Percentiles rank a stretch among this genome's conserved stretches.
Conservation (phyloP, 35 echinoderm and acorn worm species). For the Holothuria glaberrima region DNA sequence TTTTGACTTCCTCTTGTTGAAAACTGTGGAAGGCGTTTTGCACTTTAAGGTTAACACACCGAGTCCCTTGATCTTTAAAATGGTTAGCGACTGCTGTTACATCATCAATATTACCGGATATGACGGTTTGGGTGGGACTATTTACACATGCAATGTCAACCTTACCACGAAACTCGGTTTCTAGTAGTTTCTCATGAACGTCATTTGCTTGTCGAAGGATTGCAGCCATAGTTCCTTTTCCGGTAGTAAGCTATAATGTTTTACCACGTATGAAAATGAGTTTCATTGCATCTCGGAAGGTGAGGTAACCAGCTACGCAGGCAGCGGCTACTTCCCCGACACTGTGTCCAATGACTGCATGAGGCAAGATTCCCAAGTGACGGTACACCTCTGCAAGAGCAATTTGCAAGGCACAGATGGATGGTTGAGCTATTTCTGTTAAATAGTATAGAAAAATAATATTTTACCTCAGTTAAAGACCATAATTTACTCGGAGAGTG, state of each 20-base stretch:
- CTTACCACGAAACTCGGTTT: neutral
- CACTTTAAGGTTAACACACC: conserved; percentile 66
- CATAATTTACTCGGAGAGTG: neutral
- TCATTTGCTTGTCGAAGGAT: conserved; percentile 25
- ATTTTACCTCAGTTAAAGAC: neutral
- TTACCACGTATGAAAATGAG: conserved; percentile 68
- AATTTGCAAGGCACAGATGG: conserved; percentile 70
- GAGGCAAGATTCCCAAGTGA: conserved; percentile 39
- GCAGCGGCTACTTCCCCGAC: conserved; percentile 82
- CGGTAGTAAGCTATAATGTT: conserved; percentile 52
- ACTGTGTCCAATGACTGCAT: conserved; percentile 73
- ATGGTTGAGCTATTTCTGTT: conserved; percentile 72
- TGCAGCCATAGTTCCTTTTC: conserved; percentile 70
- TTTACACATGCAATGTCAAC: conserved; percentile 80
- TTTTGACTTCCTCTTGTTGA: conserved; percentile 75
- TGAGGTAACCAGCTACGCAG: conserved; percentile 60
- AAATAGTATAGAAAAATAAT: neutral
- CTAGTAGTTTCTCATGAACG: neutral
- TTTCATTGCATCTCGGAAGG: conserved; percentile 53
- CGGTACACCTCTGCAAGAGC: conserved; percentile 55
- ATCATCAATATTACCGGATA: conserved; percentile 57
- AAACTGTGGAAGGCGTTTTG: conserved; percentile 87
- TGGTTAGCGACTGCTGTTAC: conserved; percentile 43
- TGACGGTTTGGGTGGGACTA: conserved; percentile 66
- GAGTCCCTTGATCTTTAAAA: conserved; percentile 43